Evolutionary conservation across 2,797 vertebrate species (phyloP).

Genomic region (Labeo calbasu): DNA sequence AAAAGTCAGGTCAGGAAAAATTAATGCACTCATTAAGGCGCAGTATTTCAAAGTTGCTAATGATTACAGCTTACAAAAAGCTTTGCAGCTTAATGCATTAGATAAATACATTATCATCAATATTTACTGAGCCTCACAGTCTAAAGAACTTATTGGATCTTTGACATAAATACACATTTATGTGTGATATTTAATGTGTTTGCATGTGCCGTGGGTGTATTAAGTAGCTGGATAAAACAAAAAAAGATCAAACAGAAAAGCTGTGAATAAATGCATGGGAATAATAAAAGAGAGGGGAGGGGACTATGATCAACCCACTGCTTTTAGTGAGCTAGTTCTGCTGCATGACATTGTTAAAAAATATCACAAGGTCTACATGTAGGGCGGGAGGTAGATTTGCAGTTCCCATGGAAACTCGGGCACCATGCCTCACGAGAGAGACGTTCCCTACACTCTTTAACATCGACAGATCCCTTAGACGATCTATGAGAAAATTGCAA

Average conservation of each 20-base stretch:
- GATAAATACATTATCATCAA: background rate
- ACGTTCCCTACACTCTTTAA: conserved; percentile 41
- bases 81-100: background rate
- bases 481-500: background rate
- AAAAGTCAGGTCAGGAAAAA: background rate
- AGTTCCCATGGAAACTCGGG: conserved; percentile 76
- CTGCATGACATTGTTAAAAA: conserved; percentile 52
- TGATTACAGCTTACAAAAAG: background rate
- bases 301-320: conserved; percentile 40
- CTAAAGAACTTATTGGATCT: background rate
- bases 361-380: conserved; percentile 49
- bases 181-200: conserved; percentile 58
- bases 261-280: background rate
- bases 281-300: conserved; percentile 1
- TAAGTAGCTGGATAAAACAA: conserved; percentile 6
- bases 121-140: background rate
- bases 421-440: conserved; percentile 61
- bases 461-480: conserved; percentile 28
- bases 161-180: background rate
- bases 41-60: background rate
- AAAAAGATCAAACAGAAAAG: conserved; percentile 45
- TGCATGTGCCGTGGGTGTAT: conserved; percentile 51
- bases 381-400: conserved; percentile 65
- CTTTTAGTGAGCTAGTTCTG: conserved; percentile 41
- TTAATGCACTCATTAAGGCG: background rate